Conservation (phyloP, 2,797 vertebrate genomes). For the Amniataba percoides region DNA sequence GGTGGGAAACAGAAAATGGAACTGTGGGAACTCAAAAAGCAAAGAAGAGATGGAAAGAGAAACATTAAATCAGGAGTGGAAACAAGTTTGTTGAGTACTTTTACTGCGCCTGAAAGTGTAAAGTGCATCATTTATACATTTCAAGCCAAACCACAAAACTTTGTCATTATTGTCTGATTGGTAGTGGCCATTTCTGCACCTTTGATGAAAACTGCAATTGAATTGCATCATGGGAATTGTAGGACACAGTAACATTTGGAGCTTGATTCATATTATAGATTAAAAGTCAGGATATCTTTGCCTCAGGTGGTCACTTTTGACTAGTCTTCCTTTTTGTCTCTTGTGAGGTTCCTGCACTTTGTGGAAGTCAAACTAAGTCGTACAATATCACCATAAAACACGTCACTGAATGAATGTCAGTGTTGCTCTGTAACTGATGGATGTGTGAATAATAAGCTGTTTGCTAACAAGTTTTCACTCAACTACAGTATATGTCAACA, state of each 20-base stretch:
- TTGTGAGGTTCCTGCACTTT: neutral
- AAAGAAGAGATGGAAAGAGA: neutral
- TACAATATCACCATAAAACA: neutral
- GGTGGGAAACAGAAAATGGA: constrained; percentile 53
- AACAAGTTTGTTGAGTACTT: neutral
- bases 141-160: neutral
- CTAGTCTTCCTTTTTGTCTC: neutral
- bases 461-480: neutral
- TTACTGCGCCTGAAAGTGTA: neutral
- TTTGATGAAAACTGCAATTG: no score
- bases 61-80: neutral
- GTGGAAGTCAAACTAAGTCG: neutral
- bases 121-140: neutral
- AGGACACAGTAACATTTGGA: neutral
- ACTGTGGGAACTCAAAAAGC: constrained; percentile 52
- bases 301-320: neutral
- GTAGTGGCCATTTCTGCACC: neutral
- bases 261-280: neutral
- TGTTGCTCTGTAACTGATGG: neutral
- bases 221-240: neutral
- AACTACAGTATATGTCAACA: no score
- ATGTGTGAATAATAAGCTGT: neutral
- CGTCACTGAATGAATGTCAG: neutral
- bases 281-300: neutral
- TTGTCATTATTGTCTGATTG: neutral